Percentiles rank a stretch among this genome's conserved stretches.
These are phyloP conservation scores for Caenorhabditis parvicauda DNA, from an alignment of 2,888 invertebrate genomes.

Conservation along the genomic window DNA sequence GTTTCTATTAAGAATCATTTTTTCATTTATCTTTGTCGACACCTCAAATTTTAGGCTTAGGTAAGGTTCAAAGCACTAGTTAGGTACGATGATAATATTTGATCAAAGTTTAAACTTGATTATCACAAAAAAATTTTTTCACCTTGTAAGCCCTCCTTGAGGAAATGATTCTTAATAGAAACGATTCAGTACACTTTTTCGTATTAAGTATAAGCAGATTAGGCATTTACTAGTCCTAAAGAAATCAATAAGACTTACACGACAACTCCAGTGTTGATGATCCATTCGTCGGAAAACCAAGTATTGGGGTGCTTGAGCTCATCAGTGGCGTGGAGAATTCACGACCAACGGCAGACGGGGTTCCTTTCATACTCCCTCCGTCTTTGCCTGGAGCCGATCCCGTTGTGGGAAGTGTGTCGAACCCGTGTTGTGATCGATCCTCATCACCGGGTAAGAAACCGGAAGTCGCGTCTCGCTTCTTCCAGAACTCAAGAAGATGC, in stretches of 20 bases:
- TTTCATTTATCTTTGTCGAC: no score
- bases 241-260: constrained; percentile 2
- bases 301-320: constrained; percentile 12
- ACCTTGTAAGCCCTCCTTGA: no score
- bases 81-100: no score
- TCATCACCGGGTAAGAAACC: constrained; percentile 15
- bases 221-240: background rate
- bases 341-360: constrained; percentile 23
- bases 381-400: constrained; percentile 8
- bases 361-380: constrained; percentile 27
- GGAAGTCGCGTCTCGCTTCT: constrained; percentile 10
- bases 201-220: no score
- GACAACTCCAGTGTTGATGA: constrained; percentile 26
- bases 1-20: no score
- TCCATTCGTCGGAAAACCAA: constrained; percentile 15
- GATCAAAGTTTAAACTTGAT: no score
- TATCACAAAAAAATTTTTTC: no score
- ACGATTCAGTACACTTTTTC: no score
- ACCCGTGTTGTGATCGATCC: constrained; percentile 25
- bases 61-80: no score
- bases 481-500: constrained; percentile 82
- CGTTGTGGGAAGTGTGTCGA: constrained; percentile 10
- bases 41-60: no score
- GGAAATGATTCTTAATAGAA: background rate
- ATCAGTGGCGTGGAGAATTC: constrained; percentile 24